Conservation (phyloP, 2,888 invertebrate genomes). For the Plagodis pulveraria region DNA sequence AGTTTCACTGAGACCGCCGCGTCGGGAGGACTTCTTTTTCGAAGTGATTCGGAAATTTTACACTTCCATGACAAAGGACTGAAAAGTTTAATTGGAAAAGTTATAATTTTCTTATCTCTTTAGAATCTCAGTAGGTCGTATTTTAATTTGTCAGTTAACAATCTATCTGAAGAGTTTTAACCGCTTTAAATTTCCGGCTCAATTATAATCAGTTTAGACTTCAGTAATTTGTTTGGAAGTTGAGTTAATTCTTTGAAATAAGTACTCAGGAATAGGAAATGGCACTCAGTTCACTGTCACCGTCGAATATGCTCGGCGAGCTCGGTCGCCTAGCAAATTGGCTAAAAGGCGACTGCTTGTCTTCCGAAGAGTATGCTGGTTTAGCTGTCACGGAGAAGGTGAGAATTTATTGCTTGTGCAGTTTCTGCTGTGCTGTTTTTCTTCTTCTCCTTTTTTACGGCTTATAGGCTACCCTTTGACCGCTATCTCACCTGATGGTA, state of each 20-base stretch:
- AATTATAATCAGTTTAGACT: background rate
- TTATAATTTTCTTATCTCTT: slow-evolving; percentile 10
- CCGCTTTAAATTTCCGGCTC: background rate
- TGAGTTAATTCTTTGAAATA: background rate
- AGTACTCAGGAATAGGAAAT: slow-evolving; percentile 39
- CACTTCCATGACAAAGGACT: slow-evolving; percentile 20
- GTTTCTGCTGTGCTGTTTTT: background rate
- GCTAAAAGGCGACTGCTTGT: slow-evolving; percentile 75
- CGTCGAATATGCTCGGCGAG: slow-evolving; percentile 75
- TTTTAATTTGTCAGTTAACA: slow-evolving; percentile 4
- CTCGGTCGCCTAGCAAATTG: slow-evolving; percentile 74
- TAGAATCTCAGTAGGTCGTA: background rate
- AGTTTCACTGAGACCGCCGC: slow-evolving; percentile 50
- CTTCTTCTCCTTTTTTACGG: too few relatives aligned
- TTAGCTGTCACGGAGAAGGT: slow-evolving; percentile 78
- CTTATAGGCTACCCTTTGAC: too few relatives aligned
- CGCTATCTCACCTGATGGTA: too few relatives aligned
- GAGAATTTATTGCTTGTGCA: slow-evolving; percentile 36
- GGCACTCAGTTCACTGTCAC: slow-evolving; percentile 73
- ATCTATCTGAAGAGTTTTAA: slow-evolving; percentile 4
- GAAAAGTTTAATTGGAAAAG: slow-evolving; percentile 32
- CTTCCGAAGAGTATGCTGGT: slow-evolving; percentile 71
- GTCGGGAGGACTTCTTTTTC: slow-evolving; percentile 39
- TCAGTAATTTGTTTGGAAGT: background rate
- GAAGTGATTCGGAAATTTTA: slow-evolving; percentile 4